Percentiles rank a stretch among this genome's conserved stretches.
Conservation (phyloP, 2,888 invertebrate genomes). For the Tupiocoris notatus region DNA sequence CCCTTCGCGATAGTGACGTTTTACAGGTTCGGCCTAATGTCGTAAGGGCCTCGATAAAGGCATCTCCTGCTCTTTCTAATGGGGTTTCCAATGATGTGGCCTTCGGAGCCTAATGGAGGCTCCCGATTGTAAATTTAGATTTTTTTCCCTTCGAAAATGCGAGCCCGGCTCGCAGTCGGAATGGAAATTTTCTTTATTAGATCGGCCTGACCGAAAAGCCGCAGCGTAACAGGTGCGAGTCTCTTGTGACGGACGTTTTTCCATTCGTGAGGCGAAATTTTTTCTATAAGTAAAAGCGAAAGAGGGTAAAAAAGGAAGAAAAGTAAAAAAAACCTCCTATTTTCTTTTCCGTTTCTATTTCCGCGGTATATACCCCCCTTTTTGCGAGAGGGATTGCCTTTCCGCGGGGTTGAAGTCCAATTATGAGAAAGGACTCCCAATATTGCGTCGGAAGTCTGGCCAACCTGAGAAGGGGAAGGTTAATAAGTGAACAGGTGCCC, state of each 20-base stretch:
- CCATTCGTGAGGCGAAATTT: background rate
- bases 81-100: conserved; percentile 6
- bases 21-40: background rate
- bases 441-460: conserved; percentile 15
- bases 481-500: conserved; percentile 38
- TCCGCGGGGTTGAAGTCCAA: conserved; percentile 7
- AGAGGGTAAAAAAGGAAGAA: background rate
- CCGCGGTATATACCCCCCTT: background rate
- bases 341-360: background rate
- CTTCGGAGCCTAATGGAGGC: background rate
- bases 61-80: background rate
- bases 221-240: conserved; percentile 22
- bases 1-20: background rate
- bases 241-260: background rate
- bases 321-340: background rate
- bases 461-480: background rate
- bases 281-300: background rate
- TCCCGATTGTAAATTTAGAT: conserved; percentile 3
- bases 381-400: background rate
- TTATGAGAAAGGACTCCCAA: conserved; percentile 23
- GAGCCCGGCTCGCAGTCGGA: background rate
- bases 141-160: background rate
- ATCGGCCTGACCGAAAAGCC: background rate
- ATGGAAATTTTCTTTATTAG: conserved; percentile 14
- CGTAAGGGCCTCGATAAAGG: background rate